phyloP scores from a whole-genome alignment of 2,113 vertebrate species.

The Emberiza fucata region DNA sequence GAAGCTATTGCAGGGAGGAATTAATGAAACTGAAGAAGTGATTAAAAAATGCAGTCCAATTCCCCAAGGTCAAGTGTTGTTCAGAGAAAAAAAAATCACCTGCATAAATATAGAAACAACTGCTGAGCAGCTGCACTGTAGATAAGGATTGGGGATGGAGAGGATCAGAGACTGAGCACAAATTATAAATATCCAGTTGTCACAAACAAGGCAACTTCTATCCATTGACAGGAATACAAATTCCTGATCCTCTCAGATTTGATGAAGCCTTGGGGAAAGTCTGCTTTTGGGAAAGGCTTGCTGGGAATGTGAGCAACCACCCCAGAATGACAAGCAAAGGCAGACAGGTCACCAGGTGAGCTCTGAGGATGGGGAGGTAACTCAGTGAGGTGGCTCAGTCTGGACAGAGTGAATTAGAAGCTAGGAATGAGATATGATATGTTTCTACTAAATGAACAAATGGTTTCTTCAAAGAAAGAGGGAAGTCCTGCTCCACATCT shows the following conservation, averaged over 20 bases:
- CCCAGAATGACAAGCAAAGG: neutral
- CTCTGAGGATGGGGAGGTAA: neutral
- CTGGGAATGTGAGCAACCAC: neutral
- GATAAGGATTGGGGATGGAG: neutral
- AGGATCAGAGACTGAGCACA: neutral
- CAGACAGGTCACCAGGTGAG: neutral
- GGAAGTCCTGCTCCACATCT: neutral
- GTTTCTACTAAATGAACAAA: neutral
- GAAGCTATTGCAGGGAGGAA: neutral
- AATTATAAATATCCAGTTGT: neutral
- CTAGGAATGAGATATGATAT: neutral
- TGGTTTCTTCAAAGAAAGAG: neutral
- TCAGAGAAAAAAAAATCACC: conserved; percentile 3
- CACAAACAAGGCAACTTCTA: neutral
- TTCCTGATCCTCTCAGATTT: neutral
- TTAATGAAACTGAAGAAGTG: neutral
- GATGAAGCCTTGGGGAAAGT: neutral
- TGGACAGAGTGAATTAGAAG: neutral
- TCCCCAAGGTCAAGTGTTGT: conserved; percentile 6
- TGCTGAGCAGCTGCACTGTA: conserved; percentile 4
- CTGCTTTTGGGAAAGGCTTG: neutral
- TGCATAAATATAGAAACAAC: conserved; percentile 21
- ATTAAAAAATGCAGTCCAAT: neutral
- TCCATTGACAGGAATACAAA: neutral
- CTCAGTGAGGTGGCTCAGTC: neutral